phyloP scores from a whole-genome alignment of 2,797 vertebrate genomes.

The Myotis pilosus region DNA sequence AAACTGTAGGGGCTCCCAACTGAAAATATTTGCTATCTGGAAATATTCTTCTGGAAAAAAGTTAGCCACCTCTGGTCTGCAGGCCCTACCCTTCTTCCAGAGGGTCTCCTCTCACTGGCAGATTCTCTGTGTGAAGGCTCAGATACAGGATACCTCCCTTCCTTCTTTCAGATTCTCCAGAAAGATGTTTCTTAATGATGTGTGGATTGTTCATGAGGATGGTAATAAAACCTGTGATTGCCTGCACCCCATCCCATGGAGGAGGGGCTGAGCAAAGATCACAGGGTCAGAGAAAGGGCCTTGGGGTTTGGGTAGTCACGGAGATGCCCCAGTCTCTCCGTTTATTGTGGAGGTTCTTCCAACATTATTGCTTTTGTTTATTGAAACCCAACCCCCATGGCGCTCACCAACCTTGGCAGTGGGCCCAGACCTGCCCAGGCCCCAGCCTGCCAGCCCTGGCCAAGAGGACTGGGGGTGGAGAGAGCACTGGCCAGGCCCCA shows the following conservation, averaged over 20 bases:
- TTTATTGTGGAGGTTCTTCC: slow-evolving; percentile 63
- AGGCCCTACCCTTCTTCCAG: background rate
- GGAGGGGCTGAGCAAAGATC: slow-evolving; percentile 3
- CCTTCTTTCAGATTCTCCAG: slow-evolving; percentile 6
- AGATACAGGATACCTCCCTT: background rate
- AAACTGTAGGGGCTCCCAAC: background rate
- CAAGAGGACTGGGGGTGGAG: slow-evolving; percentile 39
- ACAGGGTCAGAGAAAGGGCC: slow-evolving; percentile 28
- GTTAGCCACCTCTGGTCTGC: background rate
- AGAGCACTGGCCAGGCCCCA: slow-evolving; percentile 65
- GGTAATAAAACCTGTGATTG: background rate
- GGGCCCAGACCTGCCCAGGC: slow-evolving; percentile 75
- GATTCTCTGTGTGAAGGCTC: background rate
- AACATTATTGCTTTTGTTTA: slow-evolving; percentile 75
- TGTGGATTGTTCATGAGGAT: background rate
- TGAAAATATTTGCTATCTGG: background rate
- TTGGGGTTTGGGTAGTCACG: background rate
- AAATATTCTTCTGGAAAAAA: background rate
- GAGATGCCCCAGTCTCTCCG: slow-evolving; percentile 47
- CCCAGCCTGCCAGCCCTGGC: slow-evolving; percentile 68
- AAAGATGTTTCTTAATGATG: background rate
- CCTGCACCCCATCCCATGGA: background rate
- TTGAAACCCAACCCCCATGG: slow-evolving; percentile 73
- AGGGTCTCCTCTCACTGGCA: background rate
- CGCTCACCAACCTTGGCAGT: slow-evolving; percentile 68